These are phyloP conservation scores for Drosophila phalerata DNA, from an alignment of 2,888 invertebrate genomes.

Conservation along the genomic window DNA sequence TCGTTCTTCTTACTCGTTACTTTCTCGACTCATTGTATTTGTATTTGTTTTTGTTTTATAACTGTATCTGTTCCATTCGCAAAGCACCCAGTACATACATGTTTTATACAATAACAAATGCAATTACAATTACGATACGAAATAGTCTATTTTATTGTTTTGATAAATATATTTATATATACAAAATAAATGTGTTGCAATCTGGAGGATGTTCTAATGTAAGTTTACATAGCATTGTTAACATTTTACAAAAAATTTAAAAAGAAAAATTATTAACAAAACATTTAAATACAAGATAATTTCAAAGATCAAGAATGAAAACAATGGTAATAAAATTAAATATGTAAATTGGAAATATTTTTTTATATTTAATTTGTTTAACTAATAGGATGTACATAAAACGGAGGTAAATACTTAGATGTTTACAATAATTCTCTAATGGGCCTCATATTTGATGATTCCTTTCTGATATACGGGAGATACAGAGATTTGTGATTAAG, in stretches of 20 bases:
- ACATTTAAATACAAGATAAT: constrained; percentile 11
- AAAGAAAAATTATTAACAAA: constrained; percentile 6
- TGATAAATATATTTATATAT: constrained; percentile 73
- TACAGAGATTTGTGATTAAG: too few species aligned
- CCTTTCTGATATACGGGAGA: too few species aligned
- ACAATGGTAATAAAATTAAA: constrained; percentile 6
- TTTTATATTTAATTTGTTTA: too few species aligned
- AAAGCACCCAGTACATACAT: constrained; percentile 50
- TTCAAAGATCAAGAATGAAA: constrained; percentile 3
- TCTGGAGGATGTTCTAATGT: constrained; percentile 42
- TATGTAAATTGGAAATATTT: constrained; percentile 4
- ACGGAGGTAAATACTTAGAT: too few species aligned
- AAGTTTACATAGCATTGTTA: constrained; percentile 59
- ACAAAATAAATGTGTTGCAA: constrained; percentile 36
- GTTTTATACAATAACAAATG: constrained; percentile 64
- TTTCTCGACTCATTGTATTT: constrained; percentile 13
- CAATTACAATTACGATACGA: constrained; percentile 48
- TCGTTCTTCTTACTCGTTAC: constrained; percentile 5
- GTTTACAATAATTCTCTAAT: too few species aligned
- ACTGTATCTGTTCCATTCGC: constrained; percentile 18
- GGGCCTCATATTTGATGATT: too few species aligned
- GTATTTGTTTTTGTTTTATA: constrained; percentile 14
- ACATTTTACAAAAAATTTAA: constrained; percentile 54
- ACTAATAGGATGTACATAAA: too few species aligned
- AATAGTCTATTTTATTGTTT: constrained; percentile 72